Percentiles rank a stretch among this genome's conserved stretches.
Conservation (phyloP, 2,113 vertebrate species). For the Melozone crissalis region DNA sequence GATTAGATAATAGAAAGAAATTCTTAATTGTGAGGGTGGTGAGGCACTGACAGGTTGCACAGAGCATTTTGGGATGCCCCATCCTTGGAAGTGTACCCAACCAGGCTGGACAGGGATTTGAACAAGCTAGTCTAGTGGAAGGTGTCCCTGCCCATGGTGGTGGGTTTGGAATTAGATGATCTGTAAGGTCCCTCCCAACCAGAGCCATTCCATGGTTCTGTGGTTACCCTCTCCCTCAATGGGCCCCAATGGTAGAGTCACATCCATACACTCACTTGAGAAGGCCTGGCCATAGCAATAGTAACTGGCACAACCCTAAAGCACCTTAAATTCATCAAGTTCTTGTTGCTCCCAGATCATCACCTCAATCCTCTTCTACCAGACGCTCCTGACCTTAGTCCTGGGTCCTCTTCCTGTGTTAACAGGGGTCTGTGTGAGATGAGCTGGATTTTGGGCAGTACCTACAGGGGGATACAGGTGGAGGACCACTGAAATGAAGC, state of each 20-base stretch:
- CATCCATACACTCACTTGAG: fast-evolving
- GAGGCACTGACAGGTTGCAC: neutral
- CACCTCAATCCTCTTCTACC: neutral
- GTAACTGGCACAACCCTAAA: neutral
- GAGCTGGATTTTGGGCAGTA: neutral
- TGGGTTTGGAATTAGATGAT: neutral
- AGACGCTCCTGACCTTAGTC: neutral
- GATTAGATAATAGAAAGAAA: neutral
- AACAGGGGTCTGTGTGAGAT: neutral
- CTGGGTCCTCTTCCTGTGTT: neutral
- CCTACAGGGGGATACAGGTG: neutral
- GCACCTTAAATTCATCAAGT: neutral
- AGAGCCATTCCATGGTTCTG: neutral
- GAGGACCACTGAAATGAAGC: neutral
- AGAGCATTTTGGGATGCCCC: neutral
- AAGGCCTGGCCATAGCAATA: neutral
- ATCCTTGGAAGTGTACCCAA: neutral
- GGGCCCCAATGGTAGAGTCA: neutral
- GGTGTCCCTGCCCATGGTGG: fast-evolving
- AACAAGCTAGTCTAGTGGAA: neutral
- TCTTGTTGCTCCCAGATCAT: neutral
- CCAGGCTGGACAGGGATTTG: neutral
- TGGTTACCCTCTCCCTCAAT: neutral
- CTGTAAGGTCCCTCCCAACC: neutral
- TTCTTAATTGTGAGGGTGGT: neutral